These are phyloP conservation scores for Prochilodus magdalenae DNA, from an alignment of 2,113 vertebrate genomes.

Conservation along the genomic window DNA sequence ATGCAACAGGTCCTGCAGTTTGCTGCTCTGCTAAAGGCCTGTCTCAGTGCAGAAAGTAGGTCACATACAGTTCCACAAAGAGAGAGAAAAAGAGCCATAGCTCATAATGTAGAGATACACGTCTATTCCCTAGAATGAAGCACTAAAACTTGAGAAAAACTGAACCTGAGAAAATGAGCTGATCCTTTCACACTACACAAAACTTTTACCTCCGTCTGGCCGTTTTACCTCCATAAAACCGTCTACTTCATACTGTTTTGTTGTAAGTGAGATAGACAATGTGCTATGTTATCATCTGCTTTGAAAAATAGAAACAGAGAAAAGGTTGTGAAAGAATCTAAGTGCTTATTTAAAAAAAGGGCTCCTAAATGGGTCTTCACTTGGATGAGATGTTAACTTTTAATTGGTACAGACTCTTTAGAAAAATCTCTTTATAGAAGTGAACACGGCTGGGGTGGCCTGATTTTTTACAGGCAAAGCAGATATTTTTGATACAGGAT, in stretches of 20 bases:
- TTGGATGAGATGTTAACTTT: too few relatives aligned
- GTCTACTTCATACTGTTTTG: not conserved
- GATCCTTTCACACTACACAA: not conserved
- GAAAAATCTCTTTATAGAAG: too few relatives aligned
- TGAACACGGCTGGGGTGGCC: too few relatives aligned
- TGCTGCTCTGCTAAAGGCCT: conserved; percentile 33
- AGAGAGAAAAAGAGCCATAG: not conserved
- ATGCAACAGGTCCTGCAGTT: conserved; percentile 50
- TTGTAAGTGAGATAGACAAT: not conserved
- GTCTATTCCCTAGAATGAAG: not conserved
- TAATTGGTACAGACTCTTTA: too few relatives aligned
- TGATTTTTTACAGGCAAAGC: too few relatives aligned
- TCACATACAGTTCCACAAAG: not conserved
- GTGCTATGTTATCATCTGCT: not conserved
- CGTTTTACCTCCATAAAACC: not conserved
- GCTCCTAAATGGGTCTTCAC: too few relatives aligned
- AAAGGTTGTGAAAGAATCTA: too few relatives aligned
- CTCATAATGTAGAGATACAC: not conserved
- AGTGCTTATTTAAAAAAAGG: too few relatives aligned
- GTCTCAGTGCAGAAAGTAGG: conserved; percentile 18
- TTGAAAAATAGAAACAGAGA: too few relatives aligned
- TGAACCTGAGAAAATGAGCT: not conserved
- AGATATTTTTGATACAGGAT: too few relatives aligned
- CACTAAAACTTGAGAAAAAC: not conserved
- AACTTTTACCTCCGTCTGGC: not conserved